phyloP scores from a whole-genome alignment of 1,140 invertebrate genomes.

The Cyclina sinensis region DNA sequence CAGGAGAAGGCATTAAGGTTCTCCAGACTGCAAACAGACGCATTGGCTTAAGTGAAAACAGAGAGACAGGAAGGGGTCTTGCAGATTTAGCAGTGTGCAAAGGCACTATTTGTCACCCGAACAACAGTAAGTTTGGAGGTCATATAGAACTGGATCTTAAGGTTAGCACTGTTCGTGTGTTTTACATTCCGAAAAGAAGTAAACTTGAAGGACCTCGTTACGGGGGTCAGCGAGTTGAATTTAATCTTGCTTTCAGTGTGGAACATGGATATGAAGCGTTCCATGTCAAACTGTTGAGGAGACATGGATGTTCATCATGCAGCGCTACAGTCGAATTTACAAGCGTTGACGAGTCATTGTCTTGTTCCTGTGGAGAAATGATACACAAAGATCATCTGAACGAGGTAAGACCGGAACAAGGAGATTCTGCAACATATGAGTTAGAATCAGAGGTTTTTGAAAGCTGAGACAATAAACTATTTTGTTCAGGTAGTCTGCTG shows the following conservation, averaged over 20 bases:
- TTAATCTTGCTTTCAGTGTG: conserved; percentile 72
- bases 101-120: conserved; percentile 71
- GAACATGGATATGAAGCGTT: conserved; percentile 74
- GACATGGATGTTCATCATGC: conserved; percentile 50
- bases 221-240: conserved; percentile 67
- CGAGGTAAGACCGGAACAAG: conserved; percentile 8
- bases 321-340: conserved; percentile 43
- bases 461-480: too few species aligned
- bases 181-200: conserved; percentile 68
- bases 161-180: conserved; percentile 64
- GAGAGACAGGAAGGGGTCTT: conserved; percentile 21
- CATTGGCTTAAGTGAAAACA: not conserved
- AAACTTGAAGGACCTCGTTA: conserved; percentile 60
- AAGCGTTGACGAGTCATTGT: not conserved
- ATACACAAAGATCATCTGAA: conserved; percentile 47
- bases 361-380: conserved; percentile 28
- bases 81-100: conserved; percentile 61
- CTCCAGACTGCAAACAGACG: conserved; percentile 55
- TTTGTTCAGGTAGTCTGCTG: too few species aligned
- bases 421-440: not conserved
- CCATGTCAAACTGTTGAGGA: conserved; percentile 64
- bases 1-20: conserved; percentile 58
- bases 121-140: conserved; percentile 62
- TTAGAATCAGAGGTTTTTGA: not conserved
- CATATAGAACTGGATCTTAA: conserved; percentile 67